Base-by-base conservation (phyloP, 2,888 invertebrate species). In the Stomorhina lunata region DNA sequence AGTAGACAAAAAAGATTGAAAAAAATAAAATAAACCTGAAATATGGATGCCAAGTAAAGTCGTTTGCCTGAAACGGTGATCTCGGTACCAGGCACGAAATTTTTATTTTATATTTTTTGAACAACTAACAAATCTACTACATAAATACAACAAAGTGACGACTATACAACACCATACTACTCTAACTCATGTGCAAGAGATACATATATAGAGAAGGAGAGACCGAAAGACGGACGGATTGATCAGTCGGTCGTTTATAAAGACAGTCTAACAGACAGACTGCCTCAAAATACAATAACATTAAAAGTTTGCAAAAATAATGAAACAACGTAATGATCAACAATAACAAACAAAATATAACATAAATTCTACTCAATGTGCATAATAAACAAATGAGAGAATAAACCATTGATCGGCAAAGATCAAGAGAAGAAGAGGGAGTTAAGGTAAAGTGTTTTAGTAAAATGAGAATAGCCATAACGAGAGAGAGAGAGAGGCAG, bases 81-180 rank as follows among this genome's bases (percentile, higher is more conserved):
- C 89, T 84, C 88, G 87, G 89, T 89, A 84, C 89, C 89, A 86
- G 89, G 89, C 88, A 89, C 89, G 85, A 84, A 84, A 65, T 75
- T 40, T 27, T 17, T 43, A 17, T 27, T 32, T 45, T 59, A 55
- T 50, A 29, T 48, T 66, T n/a, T 57, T 29, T 76, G 12, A 1
- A 45, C 61, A 65, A 40, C 27, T 37, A 57, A 45, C 12, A 72
- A 73, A 37, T 59, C 17, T 25, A 43, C 69, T 34, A 65, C 37
- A 71, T 25, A 69, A 22, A 40, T 43, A 63, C 17, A 25, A 61
- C 53, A 37, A 53, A 48, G n/a, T 55, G 50, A 65, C 40, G 66
- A 32, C 48, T 53, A 53, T 15, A 59, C 25, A 71, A 61, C 68
- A 73, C 12, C 25, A n/a, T n/a, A 4, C 5, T 27, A 43, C 55